Evolutionary conservation across 2,888 invertebrate species (phyloP).

Genomic region (Clivina fossor): DNA sequence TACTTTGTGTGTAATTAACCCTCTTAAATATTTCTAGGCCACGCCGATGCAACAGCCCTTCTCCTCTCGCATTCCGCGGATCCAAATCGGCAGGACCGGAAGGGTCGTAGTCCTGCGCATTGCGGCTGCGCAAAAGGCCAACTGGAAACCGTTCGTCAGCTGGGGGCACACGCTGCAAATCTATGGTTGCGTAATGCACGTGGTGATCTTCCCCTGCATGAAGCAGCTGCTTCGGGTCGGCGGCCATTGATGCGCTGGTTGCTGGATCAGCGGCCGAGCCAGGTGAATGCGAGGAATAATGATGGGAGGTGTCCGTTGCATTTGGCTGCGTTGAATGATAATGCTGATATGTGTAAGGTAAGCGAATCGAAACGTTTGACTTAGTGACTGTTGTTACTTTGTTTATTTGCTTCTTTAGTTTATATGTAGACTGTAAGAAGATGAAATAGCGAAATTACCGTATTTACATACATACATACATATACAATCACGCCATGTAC

Average conservation of each 20-base stretch:
- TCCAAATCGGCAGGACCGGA: constrained; percentile 88
- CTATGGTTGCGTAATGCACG: constrained; percentile 90
- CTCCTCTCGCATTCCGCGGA: constrained; percentile 89
- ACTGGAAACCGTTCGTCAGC: constrained; percentile 65
- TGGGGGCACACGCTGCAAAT: constrained; percentile 77
- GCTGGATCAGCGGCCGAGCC: constrained; percentile 77
- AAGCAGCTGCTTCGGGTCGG: constrained; percentile 90
- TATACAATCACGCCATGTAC: too few relatives aligned
- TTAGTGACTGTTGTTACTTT: too few relatives aligned
- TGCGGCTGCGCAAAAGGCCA: constrained; percentile 97
- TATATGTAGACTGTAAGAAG: too few relatives aligned
- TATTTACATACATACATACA: too few relatives aligned
- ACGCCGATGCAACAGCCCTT: constrained; percentile 88
- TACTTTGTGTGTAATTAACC: too few relatives aligned
- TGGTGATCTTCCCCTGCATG: constrained; percentile 94
- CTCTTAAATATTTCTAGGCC: constrained; percentile 66
- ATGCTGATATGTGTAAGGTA: constrained; percentile 88
- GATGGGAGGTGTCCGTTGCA: constrained; percentile 93
- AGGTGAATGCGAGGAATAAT: constrained; percentile 84
- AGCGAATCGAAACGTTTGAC: too few relatives aligned
- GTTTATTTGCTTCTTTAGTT: too few relatives aligned
- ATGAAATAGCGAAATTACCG: too few relatives aligned
- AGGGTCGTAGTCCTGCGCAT: constrained; percentile 90
- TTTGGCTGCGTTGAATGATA: constrained; percentile 90
- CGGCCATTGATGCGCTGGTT: constrained; percentile 89